Base-by-base conservation (phyloP, 2,888 invertebrate genomes). In the Hydroisotoma schaefferi region DNA sequence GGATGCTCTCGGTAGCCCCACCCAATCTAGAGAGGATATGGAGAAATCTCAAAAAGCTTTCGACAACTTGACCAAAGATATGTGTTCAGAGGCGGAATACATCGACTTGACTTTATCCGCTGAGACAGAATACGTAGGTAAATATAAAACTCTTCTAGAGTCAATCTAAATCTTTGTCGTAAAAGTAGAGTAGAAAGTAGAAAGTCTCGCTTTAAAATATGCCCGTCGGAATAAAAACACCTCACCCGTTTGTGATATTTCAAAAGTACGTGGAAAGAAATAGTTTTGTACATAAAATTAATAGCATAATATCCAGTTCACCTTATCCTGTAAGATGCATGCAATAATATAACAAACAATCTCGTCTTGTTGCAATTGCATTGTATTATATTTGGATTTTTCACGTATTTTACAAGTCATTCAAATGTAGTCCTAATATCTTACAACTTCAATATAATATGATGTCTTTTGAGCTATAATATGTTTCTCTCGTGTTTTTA, bases 71-170 rank as follows among this genome's bases (percentile, higher is more conserved):
- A 77, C 81, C 1, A 80, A 82, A 2, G 84, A 85, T 65, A 78
- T 82, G 40, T 76, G 79, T 3, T 77, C 79, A 0, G 87, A 87
- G 38, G 86, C 87, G 70, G 88, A 87, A 68, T 85, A 90, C 74
- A 79, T 90, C 57, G 87, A 89, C 77, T 77, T 87, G 20, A 81
- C 84, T 0, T 79, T 90, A 20, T 76, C 80, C 0, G 85, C 87
- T 64, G 90, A 90, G 75, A 84, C 85, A 72, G 78, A 81, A 33
- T 84, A 86, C 73, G 79, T 88, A 1, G 80, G 77, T 18, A 84
- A 85, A 74, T 88, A 88, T 76, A 82, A 71, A 57, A 53, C 49
- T 23, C 51, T 62, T 15, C 33, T 33, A 10, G 15, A 33, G 8
- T n/a, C n/a, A n/a, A n/a, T n/a, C n/a, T n/a, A n/a, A n/a, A n/a